Evolutionary conservation across 2,888 invertebrate species (phyloP).

Genomic region (Eupithecia dodoneata): DNA sequence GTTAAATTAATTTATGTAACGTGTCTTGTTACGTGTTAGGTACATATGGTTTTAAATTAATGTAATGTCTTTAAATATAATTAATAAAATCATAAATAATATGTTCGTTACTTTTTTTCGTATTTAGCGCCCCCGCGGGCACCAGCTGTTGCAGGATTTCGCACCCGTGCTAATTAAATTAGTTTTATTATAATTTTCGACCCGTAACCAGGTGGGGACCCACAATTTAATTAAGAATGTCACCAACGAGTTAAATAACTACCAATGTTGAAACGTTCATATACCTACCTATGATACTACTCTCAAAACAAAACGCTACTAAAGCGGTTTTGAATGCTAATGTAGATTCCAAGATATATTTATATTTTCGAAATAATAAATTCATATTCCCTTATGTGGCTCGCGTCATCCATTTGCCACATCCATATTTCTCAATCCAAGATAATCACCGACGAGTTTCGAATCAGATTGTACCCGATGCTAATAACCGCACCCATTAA

Average conservation of each 20-base stretch:
- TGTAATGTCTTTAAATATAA: no score
- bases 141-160: no score
- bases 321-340: neutral
- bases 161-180: no score
- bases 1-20: no score
- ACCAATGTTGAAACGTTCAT: neutral
- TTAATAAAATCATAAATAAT: no score
- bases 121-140: no score
- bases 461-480: slow-evolving; percentile 78
- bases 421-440: slow-evolving; percentile 7
- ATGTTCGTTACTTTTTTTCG: no score
- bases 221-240: neutral
- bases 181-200: no score
- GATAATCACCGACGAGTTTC: slow-evolving; percentile 77
- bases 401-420: slow-evolving; percentile 7
- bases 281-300: no score
- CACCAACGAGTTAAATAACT: neutral
- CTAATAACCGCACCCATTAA: slow-evolving; percentile 79
- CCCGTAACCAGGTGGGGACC: neutral
- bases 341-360: neutral
- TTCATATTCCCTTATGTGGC: neutral
- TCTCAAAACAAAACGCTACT: neutral
- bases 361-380: neutral
- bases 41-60: no score
- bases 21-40: no score